Evolutionary conservation across 2,797 vertebrate species (phyloP).

Genomic region (Scleropages formosus): DNA sequence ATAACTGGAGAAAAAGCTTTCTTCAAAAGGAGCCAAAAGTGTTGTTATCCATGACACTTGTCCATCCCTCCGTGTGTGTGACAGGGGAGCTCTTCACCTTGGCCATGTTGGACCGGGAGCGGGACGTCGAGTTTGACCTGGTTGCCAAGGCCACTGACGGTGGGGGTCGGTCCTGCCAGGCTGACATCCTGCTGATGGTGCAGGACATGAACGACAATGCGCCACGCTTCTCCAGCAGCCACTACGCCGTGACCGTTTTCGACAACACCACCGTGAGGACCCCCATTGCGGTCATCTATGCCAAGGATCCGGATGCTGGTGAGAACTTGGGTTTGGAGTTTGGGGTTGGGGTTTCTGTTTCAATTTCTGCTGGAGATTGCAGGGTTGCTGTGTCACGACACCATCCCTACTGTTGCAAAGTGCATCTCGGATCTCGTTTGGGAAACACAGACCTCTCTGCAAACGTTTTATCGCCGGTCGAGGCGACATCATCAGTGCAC

Average conservation of each 20-base stretch:
- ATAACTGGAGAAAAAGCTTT: neutral
- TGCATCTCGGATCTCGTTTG: too few relatives aligned
- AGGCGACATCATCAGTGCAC: too few relatives aligned
- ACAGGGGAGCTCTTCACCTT: conserved; percentile 86
- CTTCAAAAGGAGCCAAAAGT: neutral
- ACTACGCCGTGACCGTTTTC: conserved; percentile 86
- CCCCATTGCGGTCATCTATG: conserved; percentile 84
- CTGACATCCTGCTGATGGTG: conserved; percentile 74
- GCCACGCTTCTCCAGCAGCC: conserved; percentile 81
- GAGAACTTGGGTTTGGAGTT: conserved; percentile 37
- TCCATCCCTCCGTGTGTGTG: neutral
- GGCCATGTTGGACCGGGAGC: conserved; percentile 80
- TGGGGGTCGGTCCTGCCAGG: conserved; percentile 89
- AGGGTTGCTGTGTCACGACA: neutral
- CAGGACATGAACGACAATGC: conserved; percentile 92
- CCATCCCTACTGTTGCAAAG: neutral
- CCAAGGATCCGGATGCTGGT: conserved; percentile 91
- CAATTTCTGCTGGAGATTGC: too few relatives aligned
- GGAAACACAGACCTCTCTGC: too few relatives aligned
- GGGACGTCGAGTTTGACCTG: conserved; percentile 70
- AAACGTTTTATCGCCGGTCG: too few relatives aligned
- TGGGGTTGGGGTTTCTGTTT: too few relatives aligned
- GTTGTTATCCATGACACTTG: neutral
- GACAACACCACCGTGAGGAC: conserved; percentile 93
- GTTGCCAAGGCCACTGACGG: conserved; percentile 90